These are phyloP conservation scores for Propithecus deckenii DNA, from an alignment of 2,797 vertebrate genomes.

Conservation along the genomic window DNA sequence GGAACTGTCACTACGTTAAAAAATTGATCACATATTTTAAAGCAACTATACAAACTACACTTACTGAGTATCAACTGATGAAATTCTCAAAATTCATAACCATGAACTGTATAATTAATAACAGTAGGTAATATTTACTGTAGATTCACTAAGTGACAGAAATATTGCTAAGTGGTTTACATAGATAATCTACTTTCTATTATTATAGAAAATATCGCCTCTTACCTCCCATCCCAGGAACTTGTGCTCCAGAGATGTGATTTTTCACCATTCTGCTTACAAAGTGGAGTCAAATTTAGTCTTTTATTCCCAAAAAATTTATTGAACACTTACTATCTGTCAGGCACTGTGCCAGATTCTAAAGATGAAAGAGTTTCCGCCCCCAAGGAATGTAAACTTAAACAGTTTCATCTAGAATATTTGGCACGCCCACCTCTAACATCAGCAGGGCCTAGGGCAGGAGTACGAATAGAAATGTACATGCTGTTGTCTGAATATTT, in stretches of 20 bases:
- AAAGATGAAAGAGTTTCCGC: background rate
- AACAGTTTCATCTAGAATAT: background rate
- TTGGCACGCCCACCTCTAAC: background rate
- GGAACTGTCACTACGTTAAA: constrained; percentile 23
- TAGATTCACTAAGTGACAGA: background rate
- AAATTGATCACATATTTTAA: constrained; percentile 52
- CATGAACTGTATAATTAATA: background rate
- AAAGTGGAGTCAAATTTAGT: background rate
- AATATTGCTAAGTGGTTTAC: background rate
- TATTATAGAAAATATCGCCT: background rate
- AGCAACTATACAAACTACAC: background rate
- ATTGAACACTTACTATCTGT: background rate
- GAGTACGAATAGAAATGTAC: background rate
- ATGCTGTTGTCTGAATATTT: background rate
- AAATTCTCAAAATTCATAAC: background rate
- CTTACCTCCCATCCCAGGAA: background rate
- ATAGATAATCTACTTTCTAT: background rate
- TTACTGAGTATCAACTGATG: background rate
- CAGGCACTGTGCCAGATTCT: background rate
- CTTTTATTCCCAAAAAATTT: background rate
- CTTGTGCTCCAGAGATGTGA: background rate
- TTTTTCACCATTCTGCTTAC: background rate
- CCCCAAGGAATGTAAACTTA: background rate
- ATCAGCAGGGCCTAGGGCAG: background rate
- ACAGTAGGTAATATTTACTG: background rate